phyloP scores from a whole-genome alignment of 1,140 invertebrate genomes.

The Trypoxylus dichotomus region DNA sequence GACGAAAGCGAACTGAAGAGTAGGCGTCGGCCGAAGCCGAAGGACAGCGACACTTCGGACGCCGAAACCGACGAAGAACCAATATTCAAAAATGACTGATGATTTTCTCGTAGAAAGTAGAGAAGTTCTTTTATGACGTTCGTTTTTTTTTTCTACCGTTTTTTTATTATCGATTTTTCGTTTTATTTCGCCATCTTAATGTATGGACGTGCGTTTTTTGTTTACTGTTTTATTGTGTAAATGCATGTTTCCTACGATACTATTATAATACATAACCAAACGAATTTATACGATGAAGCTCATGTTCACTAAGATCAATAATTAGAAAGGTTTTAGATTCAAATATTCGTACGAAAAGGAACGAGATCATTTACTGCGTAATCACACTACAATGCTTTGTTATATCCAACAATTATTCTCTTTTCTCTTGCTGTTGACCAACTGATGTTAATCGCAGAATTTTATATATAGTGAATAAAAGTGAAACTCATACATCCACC shows the following conservation, averaged over 20 bases:
- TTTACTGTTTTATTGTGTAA: background rate
- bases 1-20: constrained; percentile 55
- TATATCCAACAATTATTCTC: too few relatives aligned
- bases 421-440: too few relatives aligned
- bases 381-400: too few relatives aligned
- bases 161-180: background rate
- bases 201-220: background rate
- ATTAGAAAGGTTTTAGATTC: background rate
- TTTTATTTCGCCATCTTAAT: background rate
- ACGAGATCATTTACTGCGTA: too few relatives aligned
- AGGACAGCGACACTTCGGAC: constrained; percentile 38
- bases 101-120: background rate
- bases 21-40: constrained; percentile 38
- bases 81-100: constrained; percentile 40
- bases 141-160: background rate
- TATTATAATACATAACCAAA: background rate
- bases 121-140: background rate
- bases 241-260: background rate
- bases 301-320: background rate
- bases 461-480: too few relatives aligned
- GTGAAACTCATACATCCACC: too few relatives aligned
- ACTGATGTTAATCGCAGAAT: too few relatives aligned
- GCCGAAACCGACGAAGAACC: constrained; percentile 49
- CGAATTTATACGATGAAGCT: background rate
- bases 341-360: background rate